Evolutionary conservation across 2,797 vertebrate species (phyloP), one percentile per base, ranked within the genome.

Genomic region (Manis pentadactyla): DNA sequence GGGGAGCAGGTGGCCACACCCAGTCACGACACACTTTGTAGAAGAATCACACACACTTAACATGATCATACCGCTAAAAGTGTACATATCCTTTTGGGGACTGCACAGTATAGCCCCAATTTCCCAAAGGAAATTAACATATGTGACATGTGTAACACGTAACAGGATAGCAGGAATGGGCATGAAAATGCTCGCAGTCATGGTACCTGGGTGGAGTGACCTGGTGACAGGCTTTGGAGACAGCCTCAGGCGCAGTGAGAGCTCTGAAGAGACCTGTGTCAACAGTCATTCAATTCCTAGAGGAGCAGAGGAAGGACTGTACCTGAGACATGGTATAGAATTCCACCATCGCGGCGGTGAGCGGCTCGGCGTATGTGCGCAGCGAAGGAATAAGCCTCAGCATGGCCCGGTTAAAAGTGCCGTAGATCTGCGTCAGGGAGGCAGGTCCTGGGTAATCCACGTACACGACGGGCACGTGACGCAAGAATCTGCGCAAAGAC

Each of bases 261-360:
- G 31, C 34, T 53, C 39, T 27, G 31, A 19, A 31, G 1, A 39
- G n/a, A 68, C 53, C 55, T 1, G 39, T 7, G 13, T 2, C 31
- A 3, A 59, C 2, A 13, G 13, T 46, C 46, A 46, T 6, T 46
- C 6, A 2, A 1, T 11, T 42, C 37, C 14, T 0, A 3, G 46
- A 39, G 25, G 42, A 1, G 14, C 1, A 12, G 4, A 6, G 59
- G 85, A 46, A 46, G 46, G 46, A 29, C 42, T 59, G 0, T 98
- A 99, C 99, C 99, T 99, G 99, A 86, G 99, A 99, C 99, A 99
- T 99, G 66, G 99, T 99, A 98, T 99, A 99, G 98, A 99, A 99
- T 98, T 99, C 99, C 42, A 99, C 99, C 99, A 99, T 99, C 88
- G 99, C 99, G 1, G 99, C 99, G 1, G 99, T 99, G 42, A 99